phyloP scores from a whole-genome alignment of 1,140 invertebrate genomes.

The Hormaphis cornu region DNA sequence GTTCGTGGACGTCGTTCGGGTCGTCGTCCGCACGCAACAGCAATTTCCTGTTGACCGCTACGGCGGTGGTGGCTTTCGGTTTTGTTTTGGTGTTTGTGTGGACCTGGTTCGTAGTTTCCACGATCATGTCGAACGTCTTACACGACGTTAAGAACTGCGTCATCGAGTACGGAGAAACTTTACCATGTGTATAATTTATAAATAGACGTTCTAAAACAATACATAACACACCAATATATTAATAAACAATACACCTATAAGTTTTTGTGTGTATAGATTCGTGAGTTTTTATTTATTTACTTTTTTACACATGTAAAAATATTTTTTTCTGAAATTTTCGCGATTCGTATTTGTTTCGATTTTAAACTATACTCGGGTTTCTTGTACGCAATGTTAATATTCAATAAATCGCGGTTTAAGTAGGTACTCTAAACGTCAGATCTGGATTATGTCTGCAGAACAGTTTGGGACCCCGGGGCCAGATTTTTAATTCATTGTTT shows the following conservation, averaged over 20 bases:
- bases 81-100: conserved; percentile 6
- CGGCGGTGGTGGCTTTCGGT: conserved; percentile 3
- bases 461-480: too few relatives aligned
- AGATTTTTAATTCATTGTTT: too few relatives aligned
- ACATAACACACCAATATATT: too few relatives aligned
- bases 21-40: background rate
- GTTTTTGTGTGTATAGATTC: too few relatives aligned
- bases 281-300: too few relatives aligned
- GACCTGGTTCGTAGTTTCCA: conserved; percentile 8
- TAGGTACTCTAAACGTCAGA: too few relatives aligned
- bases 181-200: background rate
- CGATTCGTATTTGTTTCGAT: background rate
- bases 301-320: too few relatives aligned
- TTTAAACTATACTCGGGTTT: background rate
- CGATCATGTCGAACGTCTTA: conserved; percentile 8
- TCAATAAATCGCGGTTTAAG: too few relatives aligned
- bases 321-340: too few relatives aligned
- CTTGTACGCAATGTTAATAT: background rate
- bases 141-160: conserved; percentile 10
- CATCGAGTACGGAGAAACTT: background rate
- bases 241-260: too few relatives aligned
- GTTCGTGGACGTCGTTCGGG: conserved; percentile 3
- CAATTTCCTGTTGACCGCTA: conserved; percentile 16
- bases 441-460: too few relatives aligned
- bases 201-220: background rate